Evolutionary conservation across 2,888 invertebrate genomes (phyloP).

Genomic region (Acleris emargana): DNA sequence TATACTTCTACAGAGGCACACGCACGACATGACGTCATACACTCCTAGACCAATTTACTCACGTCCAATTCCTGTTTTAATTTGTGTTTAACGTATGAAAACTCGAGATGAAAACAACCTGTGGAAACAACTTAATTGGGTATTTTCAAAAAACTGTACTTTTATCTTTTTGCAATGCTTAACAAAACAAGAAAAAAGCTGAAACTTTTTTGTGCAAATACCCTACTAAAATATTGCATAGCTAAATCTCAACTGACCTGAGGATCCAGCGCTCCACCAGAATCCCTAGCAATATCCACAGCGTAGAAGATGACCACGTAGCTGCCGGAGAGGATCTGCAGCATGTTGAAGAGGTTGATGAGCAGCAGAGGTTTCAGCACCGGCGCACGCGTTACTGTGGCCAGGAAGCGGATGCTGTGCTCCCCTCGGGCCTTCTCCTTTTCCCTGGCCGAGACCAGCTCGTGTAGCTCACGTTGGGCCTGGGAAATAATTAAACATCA

Average conservation of each 20-base stretch:
- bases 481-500: slow-evolving; percentile 47
- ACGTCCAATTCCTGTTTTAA: no score
- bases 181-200: no score
- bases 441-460: slow-evolving; percentile 84
- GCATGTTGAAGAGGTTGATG: slow-evolving; percentile 88
- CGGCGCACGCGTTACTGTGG: slow-evolving; percentile 80
- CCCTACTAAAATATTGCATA: no score
- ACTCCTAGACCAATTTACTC: no score
- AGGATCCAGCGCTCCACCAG: slow-evolving; percentile 74
- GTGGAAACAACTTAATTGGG: no score
- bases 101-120: no score
- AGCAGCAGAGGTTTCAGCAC: slow-evolving; percentile 89
- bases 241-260: slow-evolving; percentile 55
- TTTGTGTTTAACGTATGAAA: no score
- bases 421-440: slow-evolving; percentile 80
- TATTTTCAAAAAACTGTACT: no score
- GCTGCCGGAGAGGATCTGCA: slow-evolving; percentile 90
- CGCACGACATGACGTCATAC: no score
- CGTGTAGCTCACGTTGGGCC: slow-evolving; percentile 86
- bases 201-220: no score
- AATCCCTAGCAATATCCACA: slow-evolving; percentile 87
- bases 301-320: slow-evolving; percentile 92
- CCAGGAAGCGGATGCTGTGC: slow-evolving; percentile 78
- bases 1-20: no score
- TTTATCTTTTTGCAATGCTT: no score